These are phyloP conservation scores for Barnardius zonarius DNA, from an alignment of 2,113 vertebrate genomes.

Conservation along the genomic window DNA sequence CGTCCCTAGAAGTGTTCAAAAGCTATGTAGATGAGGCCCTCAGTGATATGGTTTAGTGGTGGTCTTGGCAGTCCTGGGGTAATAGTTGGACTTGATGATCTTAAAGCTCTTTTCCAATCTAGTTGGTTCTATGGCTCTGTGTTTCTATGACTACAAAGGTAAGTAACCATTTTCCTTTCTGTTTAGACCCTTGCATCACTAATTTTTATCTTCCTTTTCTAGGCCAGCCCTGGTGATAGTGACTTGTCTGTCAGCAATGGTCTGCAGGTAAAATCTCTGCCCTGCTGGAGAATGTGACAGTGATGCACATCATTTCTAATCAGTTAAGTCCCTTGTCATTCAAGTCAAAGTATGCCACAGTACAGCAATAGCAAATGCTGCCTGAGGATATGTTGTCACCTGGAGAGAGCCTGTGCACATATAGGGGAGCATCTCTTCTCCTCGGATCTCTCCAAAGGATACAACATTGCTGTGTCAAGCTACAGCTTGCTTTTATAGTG, in stretches of 20 bases:
- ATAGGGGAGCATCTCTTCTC: neutral
- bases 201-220: neutral
- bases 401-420: neutral
- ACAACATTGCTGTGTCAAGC: neutral
- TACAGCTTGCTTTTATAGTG: neutral
- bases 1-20: neutral
- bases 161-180: neutral
- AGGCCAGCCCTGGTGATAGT: neutral
- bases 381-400: neutral
- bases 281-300: neutral
- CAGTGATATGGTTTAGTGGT: neutral
- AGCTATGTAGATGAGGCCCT: neutral
- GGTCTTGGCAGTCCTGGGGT: neutral
- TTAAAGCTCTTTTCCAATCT: neutral
- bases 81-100: neutral
- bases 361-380: neutral
- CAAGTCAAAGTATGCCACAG: neutral
- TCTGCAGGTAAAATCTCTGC: neutral
- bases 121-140: neutral
- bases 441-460: neutral
- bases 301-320: neutral
- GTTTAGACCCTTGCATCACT: neutral
- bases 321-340: neutral
- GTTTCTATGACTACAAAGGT: neutral
- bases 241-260: neutral